These are phyloP conservation scores for Sphaeridia pumilis DNA, from an alignment of 2,888 invertebrate genomes.

Conservation along the genomic window DNA sequence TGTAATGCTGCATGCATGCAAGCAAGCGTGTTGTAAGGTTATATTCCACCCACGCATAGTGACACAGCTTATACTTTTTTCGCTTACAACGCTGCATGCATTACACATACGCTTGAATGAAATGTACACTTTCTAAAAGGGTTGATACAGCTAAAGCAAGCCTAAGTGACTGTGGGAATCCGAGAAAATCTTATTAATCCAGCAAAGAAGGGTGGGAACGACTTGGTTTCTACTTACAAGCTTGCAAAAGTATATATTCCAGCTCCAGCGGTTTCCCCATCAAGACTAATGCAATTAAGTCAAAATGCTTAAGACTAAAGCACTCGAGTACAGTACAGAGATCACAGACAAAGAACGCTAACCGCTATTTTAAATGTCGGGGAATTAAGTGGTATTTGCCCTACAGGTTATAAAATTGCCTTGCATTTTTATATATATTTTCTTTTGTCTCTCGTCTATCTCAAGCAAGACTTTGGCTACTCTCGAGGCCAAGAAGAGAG, in stretches of 20 bases:
- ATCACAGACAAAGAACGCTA: neutral
- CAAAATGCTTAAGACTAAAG: neutral
- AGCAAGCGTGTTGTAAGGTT: neutral
- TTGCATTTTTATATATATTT: neutral
- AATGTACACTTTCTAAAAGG: too few species aligned
- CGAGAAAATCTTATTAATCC: conserved; percentile 1
- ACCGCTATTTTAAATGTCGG: neutral
- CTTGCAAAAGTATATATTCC: neutral
- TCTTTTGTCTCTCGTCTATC: neutral
- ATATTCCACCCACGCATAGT: neutral
- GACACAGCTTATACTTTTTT: neutral
- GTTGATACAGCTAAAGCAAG: neutral
- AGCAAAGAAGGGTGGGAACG: neutral
- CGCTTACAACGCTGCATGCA: neutral
- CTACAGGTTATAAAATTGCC: neutral
- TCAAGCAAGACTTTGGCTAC: too few species aligned
- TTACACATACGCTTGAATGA: too few species aligned
- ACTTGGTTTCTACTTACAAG: too few species aligned
- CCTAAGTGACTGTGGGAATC: neutral
- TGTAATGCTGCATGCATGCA: neutral
- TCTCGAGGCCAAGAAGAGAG: too few species aligned
- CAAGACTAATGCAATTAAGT: neutral
- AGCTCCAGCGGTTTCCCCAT: neutral
- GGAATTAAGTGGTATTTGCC: conserved; percentile 1
- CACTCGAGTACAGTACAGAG: neutral